These are phyloP conservation scores for Gallinago jamesoni DNA, from an alignment of 2,113 vertebrate species.

Conservation along the genomic window DNA sequence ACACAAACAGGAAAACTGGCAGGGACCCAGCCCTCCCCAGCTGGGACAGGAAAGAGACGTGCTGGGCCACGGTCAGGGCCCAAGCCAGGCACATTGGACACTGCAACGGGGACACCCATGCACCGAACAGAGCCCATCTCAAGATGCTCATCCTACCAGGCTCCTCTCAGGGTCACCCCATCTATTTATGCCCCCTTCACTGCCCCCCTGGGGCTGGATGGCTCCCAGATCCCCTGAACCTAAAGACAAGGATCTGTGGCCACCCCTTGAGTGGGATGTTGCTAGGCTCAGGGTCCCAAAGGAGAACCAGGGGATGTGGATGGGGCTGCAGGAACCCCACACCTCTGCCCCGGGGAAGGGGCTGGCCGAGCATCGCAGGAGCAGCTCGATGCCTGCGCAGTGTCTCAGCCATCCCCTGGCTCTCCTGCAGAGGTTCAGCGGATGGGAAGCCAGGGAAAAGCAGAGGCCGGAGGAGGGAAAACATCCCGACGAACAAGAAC, in stretches of 20 bases:
- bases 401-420: neutral
- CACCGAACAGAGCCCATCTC: accelerated
- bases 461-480: neutral
- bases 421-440: neutral
- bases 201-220: neutral
- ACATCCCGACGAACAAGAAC: neutral
- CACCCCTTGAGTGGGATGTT: accelerated
- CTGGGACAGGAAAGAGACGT: neutral
- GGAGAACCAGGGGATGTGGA: accelerated
- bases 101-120: accelerated
- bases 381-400: neutral
- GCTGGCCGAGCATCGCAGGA: neutral
- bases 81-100: accelerated
- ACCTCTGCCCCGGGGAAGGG: neutral
- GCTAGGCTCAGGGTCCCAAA: neutral
- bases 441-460: neutral
- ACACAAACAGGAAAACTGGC: conserved; percentile 40
- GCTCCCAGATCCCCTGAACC: neutral
- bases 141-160: neutral
- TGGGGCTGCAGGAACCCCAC: neutral
- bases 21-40: conserved; percentile 32
- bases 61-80: neutral
- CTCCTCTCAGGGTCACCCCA: neutral
- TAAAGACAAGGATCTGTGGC: neutral
- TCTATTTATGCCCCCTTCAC: neutral